Conservation (phyloP, 2,113 vertebrate genomes). For the Athene noctua region DNA sequence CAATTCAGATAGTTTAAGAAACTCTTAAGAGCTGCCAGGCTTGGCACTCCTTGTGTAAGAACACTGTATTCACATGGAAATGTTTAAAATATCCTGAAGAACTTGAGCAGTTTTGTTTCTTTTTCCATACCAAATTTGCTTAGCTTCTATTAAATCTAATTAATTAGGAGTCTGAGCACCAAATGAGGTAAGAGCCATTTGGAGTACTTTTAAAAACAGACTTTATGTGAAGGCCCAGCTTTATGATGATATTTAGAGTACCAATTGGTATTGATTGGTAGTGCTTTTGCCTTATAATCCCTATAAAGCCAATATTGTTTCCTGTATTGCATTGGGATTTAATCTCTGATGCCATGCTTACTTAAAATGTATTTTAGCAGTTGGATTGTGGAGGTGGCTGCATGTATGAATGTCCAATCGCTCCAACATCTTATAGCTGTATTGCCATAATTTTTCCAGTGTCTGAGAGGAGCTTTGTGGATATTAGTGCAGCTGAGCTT, state of each 20-base stretch:
- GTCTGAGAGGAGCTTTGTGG: background rate
- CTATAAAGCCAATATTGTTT: background rate
- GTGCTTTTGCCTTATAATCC: background rate
- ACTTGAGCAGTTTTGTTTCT: background rate
- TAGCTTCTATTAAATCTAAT: background rate
- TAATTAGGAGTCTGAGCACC: background rate
- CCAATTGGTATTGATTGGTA: background rate
- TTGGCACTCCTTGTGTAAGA: background rate
- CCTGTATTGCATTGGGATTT: background rate
- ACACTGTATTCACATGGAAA: background rate
- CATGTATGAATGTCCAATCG: background rate
- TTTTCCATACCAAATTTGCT: background rate
- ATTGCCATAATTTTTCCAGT: background rate
- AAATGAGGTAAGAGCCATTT: background rate
- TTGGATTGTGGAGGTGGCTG: background rate
- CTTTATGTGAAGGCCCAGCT: background rate
- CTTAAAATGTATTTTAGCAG: background rate
- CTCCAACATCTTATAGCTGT: background rate
- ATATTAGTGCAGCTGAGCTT: background rate
- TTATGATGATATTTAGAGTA: background rate
- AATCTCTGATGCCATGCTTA: background rate
- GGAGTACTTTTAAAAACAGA: background rate
- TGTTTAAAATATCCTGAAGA: background rate
- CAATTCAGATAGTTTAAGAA: background rate
- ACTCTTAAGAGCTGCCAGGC: background rate